Conservation (phyloP, 2,888 invertebrate genomes). For the Podabrus alpinus region DNA sequence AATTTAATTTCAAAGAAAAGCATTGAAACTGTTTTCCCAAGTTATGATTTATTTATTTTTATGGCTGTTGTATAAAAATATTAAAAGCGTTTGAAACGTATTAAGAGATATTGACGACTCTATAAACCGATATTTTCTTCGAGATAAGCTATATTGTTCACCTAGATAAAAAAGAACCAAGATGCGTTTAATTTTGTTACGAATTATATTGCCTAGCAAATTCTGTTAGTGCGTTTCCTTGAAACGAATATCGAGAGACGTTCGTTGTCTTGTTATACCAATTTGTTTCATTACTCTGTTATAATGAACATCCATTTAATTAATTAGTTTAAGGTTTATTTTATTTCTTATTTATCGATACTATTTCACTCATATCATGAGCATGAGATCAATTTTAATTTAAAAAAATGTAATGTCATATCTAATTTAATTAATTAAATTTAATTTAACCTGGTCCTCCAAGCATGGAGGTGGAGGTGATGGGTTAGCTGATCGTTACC, state of each 20-base stretch:
- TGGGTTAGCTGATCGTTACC: no score
- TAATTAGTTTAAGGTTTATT: no score
- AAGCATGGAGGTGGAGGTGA: no score
- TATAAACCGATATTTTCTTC: not conserved
- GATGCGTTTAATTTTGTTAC: not conserved
- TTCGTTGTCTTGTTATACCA: no score
- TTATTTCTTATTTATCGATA: no score
- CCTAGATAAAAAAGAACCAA: not conserved
- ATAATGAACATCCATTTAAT: no score
- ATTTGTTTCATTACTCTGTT: no score
- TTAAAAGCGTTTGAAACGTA: not conserved
- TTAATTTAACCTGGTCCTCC: no score
- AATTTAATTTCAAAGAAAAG: not conserved
- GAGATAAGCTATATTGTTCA: not conserved
- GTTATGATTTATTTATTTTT: not conserved
- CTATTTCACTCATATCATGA: no score
- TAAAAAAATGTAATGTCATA: no score
- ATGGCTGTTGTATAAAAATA: not conserved
- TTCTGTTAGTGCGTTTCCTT: not conserved
- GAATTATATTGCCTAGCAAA: not conserved
- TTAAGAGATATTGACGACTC: not conserved
- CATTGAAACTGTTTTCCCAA: not conserved
- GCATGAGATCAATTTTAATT: no score
- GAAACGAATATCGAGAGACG: not conserved
- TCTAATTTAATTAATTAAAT: no score